A percentile compares a stretch with the other conserved stretches of the same genome.
Conservation (phyloP, 2,888 invertebrate species). For the Campoplex capitator region DNA sequence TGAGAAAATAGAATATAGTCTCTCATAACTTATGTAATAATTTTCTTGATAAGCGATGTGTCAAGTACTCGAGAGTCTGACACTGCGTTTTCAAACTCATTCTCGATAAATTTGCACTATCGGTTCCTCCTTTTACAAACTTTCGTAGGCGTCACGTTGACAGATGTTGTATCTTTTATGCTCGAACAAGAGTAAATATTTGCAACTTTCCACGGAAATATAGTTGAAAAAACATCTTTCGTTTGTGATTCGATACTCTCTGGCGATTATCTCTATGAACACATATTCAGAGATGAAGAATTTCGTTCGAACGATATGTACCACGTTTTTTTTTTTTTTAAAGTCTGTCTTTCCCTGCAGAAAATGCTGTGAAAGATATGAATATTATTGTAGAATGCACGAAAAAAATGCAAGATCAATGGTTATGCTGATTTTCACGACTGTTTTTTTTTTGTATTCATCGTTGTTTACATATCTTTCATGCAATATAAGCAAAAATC, state of each 20-base stretch:
- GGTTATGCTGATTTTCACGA: no score
- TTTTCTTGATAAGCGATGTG: slow-evolving; percentile 48
- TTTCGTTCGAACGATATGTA: no score
- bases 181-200: neutral
- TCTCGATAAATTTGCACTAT: slow-evolving; percentile 43
- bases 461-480: no score
- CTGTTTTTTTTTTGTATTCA: no score
- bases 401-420: no score
- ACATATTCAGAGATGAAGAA: no score
- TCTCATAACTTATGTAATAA: slow-evolving; percentile 57
- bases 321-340: no score
- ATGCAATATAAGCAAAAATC: neutral
- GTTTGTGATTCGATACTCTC: no score
- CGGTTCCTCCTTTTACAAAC: slow-evolving; percentile 1
- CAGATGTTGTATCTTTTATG: neutral
- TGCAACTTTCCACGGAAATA: neutral
- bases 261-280: no score
- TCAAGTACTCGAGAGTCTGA: slow-evolving; percentile 31
- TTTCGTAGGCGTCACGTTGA: neutral
- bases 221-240: neutral
- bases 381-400: no score
- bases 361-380: no score
- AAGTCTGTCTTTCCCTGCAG: no score
- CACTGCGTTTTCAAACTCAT: slow-evolving; percentile 36
- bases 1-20: slow-evolving; percentile 1